Evolutionary conservation across 1,140 invertebrate species (phyloP).

Genomic region (Odontomachus brunneus): DNA sequence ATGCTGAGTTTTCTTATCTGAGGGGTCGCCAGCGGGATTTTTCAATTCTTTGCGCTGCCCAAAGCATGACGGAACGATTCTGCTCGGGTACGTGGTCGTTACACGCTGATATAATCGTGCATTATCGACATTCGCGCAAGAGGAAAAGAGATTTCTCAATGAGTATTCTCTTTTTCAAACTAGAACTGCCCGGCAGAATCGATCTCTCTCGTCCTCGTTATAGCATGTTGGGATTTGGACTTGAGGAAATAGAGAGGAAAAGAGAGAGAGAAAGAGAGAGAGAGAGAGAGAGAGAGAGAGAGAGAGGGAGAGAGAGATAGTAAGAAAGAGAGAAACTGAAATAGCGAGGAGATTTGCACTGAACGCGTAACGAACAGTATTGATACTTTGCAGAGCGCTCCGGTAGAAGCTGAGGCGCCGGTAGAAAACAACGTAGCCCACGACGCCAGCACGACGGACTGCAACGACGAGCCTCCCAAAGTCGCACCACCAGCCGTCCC

Average conservation of each 20-base stretch:
- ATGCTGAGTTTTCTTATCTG: slow-evolving; percentile 72
- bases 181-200: slow-evolving; percentile 62
- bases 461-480: slow-evolving; percentile 76
- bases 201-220: slow-evolving; percentile 59
- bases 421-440: slow-evolving; percentile 77
- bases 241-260: slow-evolving; percentile 38
- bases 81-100: slow-evolving; percentile 52
- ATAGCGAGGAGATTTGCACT: background rate
- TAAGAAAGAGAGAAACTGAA: background rate
- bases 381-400: slow-evolving; percentile 76
- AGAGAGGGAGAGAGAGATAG: background rate
- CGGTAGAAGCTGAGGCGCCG: slow-evolving; percentile 75
- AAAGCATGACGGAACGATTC: slow-evolving; percentile 72
- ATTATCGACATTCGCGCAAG: too few species aligned
- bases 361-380: slow-evolving; percentile 38
- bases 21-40: slow-evolving; percentile 66
- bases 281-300: slow-evolving; percentile 12
- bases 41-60: slow-evolving; percentile 71
- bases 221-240: slow-evolving; percentile 73
- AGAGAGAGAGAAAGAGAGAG: too few species aligned
- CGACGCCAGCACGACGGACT: slow-evolving; percentile 78
- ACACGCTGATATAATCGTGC: background rate
- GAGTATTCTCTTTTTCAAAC: background rate
- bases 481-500: slow-evolving; percentile 78
- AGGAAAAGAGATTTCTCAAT: too few species aligned